Base-by-base conservation (phyloP, 2,888 invertebrate genomes). In the Tridacna crocea region DNA sequence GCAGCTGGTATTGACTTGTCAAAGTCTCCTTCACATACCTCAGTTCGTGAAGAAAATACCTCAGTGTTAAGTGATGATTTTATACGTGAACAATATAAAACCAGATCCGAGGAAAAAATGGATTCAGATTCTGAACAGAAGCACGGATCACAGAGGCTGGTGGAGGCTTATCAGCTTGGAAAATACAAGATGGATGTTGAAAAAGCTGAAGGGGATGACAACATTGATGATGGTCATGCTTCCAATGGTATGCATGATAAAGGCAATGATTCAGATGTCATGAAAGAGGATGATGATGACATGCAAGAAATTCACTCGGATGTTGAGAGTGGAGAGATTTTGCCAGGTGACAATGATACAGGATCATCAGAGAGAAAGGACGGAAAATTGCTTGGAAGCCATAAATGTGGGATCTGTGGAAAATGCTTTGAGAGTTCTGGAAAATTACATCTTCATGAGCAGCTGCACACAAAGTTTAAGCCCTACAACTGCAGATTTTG, bases 401-500 rank as follows among this genome's bases (percentile, higher is more conserved):
- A 84, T 51, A 88, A 86, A 80, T 92, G 92, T 83, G 90, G 89
- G 17, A 85, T 92, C 26, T 92, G 92, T 74, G 89, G 89, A 12
- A 89, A 91, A 82, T 82, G 84, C 24, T 91, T 91, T 66, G 89
- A 88, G 58, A 87, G 87, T 47, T 80, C 85, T n/a, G 87, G 88
- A 65, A 88, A 90, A 75, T 85, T 91, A 13, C 88, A 89, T 73
- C 84, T 89, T 55, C 92, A 92, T 75, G 89, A 89, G 76, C 89
- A 90, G 72, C 82, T 90, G 10, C 92, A 92, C 74, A 90, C 88
- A 13, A 91, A 90, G 80, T 90, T 90, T 72, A 88, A 88, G 73
- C 90, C 92, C n/a, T 89, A 90, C 72, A 82, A 88, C n/a, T 92
- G 92, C 80, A 87, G 88, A 17, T 90, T 89, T 79, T 92, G 92